A percentile compares a stretch with the other conserved stretches of the same genome.
phyloP scores from a whole-genome alignment of 2,888 invertebrate genomes.

The Cephus sareptanus region DNA sequence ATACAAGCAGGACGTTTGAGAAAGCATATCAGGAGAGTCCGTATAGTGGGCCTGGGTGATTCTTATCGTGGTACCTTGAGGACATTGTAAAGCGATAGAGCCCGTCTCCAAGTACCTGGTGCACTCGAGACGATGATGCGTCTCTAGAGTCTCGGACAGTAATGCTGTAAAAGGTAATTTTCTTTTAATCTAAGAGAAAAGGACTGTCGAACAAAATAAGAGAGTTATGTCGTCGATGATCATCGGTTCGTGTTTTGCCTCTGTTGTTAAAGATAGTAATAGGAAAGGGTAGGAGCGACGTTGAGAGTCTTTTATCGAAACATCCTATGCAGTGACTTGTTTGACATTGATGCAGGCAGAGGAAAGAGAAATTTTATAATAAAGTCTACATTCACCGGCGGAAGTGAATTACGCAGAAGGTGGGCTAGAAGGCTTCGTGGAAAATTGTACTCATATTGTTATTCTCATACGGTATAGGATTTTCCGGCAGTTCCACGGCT shows the following conservation, averaged over 20 bases:
- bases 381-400: too few species aligned
- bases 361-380: too few species aligned
- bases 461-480: neutral
- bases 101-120: slow-evolving; percentile 76
- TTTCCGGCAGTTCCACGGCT: neutral
- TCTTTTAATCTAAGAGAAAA: neutral
- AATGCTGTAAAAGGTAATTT: slow-evolving; percentile 72
- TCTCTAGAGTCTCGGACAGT: slow-evolving; percentile 85
- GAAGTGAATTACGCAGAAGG: neutral
- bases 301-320: too few species aligned
- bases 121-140: slow-evolving; percentile 89
- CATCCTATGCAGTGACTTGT: too few species aligned
- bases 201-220: neutral
- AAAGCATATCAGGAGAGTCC: slow-evolving; percentile 10
- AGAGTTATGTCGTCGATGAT: neutral
- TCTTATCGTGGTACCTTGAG: slow-evolving; percentile 86
- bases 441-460: neutral
- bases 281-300: neutral
- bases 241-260: neutral
- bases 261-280: neutral
- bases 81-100: slow-evolving; percentile 82
- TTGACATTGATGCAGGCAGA: too few species aligned
- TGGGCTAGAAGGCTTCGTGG: neutral
- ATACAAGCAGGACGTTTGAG: neutral
- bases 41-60: slow-evolving; percentile 74